These are phyloP conservation scores for Megathymus violae DNA, from an alignment of 1,140 invertebrate species.

Conservation along the genomic window DNA sequence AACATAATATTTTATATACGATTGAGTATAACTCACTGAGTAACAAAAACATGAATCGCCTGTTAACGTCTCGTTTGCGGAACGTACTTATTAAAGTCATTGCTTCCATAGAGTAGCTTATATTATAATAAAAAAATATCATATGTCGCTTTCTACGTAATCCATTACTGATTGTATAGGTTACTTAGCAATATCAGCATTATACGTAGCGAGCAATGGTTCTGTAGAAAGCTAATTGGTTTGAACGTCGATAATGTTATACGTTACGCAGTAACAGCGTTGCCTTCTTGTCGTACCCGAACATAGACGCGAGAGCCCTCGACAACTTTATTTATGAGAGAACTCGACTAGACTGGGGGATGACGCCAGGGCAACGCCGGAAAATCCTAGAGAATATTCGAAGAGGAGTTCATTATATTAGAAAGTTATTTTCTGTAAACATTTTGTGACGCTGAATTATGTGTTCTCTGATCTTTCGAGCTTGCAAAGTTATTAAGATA, in stretches of 20 bases:
- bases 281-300: slow-evolving; percentile 48
- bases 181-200: background rate
- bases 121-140: background rate
- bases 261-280: too few species aligned
- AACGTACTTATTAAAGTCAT: slow-evolving; percentile 51
- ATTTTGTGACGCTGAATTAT: slow-evolving; percentile 10
- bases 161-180: background rate
- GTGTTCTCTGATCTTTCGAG: slow-evolving; percentile 15
- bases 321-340: slow-evolving; percentile 63
- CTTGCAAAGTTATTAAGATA: slow-evolving; percentile 21
- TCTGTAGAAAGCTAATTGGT: background rate
- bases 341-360: slow-evolving; percentile 43
- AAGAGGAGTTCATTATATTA: slow-evolving; percentile 37
- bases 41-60: slow-evolving; percentile 53
- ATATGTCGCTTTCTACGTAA: background rate
- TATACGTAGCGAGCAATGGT: slow-evolving; percentile 22
- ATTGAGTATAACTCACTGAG: slow-evolving; percentile 23
- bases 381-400: slow-evolving; percentile 35
- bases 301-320: slow-evolving; percentile 49
- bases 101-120: slow-evolving; percentile 21
- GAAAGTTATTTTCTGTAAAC: slow-evolving; percentile 23
- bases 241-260: too few species aligned
- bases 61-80: slow-evolving; percentile 51
- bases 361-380: slow-evolving; percentile 17
- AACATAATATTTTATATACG: background rate